Percentiles rank a stretch among this genome's conserved stretches.
Conservation (phyloP, 2,113 vertebrate species). For the Lophius piscatorius region DNA sequence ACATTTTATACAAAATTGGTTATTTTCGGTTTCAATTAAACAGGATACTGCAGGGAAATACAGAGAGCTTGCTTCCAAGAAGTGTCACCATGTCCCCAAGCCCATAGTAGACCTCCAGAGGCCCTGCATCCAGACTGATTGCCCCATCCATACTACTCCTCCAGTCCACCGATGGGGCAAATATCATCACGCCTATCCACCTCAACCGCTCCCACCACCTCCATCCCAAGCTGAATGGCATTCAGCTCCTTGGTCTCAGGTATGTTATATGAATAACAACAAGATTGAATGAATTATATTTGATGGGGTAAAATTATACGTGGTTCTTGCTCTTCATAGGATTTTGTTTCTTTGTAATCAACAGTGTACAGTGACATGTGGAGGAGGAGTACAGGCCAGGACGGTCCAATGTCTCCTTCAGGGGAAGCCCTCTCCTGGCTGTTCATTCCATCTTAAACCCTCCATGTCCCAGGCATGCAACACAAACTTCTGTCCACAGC, state of each 20-base stretch:
- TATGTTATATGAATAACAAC: slow-evolving; percentile 36
- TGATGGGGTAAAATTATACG: not conserved
- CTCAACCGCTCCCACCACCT: slow-evolving; percentile 48
- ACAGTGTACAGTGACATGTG: slow-evolving; percentile 88
- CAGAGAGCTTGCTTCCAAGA: slow-evolving; percentile 81
- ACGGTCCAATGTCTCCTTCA: slow-evolving; percentile 81
- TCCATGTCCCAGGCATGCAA: slow-evolving; percentile 84
- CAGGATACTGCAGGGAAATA: slow-evolving; percentile 84
- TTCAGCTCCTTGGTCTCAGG: slow-evolving; percentile 87
- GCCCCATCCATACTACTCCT: slow-evolving; percentile 65
- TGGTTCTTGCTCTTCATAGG: not conserved
- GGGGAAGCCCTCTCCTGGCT: slow-evolving; percentile 74
- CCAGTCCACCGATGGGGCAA: slow-evolving; percentile 43
- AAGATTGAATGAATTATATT: not conserved
- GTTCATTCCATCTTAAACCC: slow-evolving; percentile 78
- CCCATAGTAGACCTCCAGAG: slow-evolving; percentile 81
- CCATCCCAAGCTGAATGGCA: slow-evolving; percentile 78
- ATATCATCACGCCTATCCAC: slow-evolving; percentile 25
- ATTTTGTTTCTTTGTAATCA: slow-evolving; percentile 1
- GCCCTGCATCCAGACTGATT: slow-evolving; percentile 73
- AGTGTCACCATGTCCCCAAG: slow-evolving; percentile 81
- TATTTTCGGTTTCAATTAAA: slow-evolving; percentile 1
- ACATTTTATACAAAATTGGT: not conserved
- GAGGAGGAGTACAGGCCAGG: slow-evolving; percentile 85
- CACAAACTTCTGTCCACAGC: slow-evolving; percentile 84